Conservation (phyloP, 2,113 vertebrate species). For the Chloropsis hardwickii region DNA sequence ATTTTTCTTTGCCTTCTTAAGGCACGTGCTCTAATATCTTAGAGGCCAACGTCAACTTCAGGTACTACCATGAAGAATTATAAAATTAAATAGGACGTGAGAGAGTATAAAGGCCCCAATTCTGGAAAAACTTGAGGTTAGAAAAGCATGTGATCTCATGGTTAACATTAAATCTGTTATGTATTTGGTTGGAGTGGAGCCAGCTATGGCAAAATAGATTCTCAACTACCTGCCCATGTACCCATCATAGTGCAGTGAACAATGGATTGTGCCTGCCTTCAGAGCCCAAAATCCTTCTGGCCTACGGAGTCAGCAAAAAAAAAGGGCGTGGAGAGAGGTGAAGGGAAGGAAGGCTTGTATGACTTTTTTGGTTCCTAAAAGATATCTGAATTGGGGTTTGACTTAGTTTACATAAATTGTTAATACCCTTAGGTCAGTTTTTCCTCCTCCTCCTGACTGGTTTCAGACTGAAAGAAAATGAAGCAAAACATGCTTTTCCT, state of each 20-base stretch:
- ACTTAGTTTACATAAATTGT: not conserved
- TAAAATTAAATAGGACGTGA: conserved; percentile 4
- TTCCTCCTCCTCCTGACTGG: not conserved
- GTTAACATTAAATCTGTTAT: not conserved
- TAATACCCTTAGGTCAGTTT: not conserved
- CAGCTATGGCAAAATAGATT: not conserved
- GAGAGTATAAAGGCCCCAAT: not conserved
- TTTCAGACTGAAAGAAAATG: not conserved
- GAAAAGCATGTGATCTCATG: not conserved
- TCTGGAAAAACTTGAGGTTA: not conserved
- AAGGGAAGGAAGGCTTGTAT: not conserved
- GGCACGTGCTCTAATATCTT: not conserved
- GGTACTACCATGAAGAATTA: conserved; percentile 12
- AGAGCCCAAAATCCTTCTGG: not conserved
- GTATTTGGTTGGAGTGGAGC: not conserved
- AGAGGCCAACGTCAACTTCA: conserved; percentile 14
- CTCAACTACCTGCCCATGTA: not conserved
- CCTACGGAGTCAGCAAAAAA: not conserved
- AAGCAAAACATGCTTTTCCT: not conserved
- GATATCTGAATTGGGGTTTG: not conserved
- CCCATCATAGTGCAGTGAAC: not conserved
- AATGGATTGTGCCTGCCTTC: accelerated
- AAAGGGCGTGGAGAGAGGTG: not conserved
- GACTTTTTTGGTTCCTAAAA: not conserved
- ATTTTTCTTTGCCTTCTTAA: not conserved